Evolutionary conservation across 2,888 invertebrate species (phyloP).

Genomic region (Macaria notata): DNA sequence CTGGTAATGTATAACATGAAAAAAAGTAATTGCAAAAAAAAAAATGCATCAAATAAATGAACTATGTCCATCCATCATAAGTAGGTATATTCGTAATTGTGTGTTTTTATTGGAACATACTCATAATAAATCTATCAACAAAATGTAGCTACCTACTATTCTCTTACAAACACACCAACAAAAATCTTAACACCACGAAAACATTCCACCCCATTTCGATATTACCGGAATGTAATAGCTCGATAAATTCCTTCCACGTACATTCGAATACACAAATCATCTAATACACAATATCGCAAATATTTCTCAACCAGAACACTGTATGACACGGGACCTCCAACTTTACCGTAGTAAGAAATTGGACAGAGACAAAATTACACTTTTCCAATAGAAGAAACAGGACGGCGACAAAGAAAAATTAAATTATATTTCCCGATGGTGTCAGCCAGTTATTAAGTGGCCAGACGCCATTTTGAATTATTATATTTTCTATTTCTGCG

Average conservation of each 20-base stretch:
- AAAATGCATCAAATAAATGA: no score
- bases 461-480: constrained; percentile 83
- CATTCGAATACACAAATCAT: constrained; percentile 75
- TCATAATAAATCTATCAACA: no score
- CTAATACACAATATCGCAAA: constrained; percentile 78
- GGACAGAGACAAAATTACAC: constrained; percentile 54
- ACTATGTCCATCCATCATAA: no score
- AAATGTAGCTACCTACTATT: no score
- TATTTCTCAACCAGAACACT: constrained; percentile 76
- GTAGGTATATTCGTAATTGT: no score
- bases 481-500: constrained; percentile 77
- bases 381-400: constrained; percentile 43
- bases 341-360: constrained; percentile 55
- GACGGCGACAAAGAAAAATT: constrained; percentile 72
- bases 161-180: not conserved
- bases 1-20: no score
- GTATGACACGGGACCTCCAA: constrained; percentile 67
- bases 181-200: constrained; percentile 27
- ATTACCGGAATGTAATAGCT: constrained; percentile 45
- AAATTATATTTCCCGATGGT: constrained; percentile 83
- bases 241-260: constrained; percentile 64
- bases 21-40: no score
- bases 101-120: no score
- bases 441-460: constrained; percentile 83
- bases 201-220: constrained; percentile 39